These are phyloP conservation scores for Anthopleura xanthogrammica DNA, from an alignment of 92 coral and sea anemone species.

Conservation along the genomic window DNA sequence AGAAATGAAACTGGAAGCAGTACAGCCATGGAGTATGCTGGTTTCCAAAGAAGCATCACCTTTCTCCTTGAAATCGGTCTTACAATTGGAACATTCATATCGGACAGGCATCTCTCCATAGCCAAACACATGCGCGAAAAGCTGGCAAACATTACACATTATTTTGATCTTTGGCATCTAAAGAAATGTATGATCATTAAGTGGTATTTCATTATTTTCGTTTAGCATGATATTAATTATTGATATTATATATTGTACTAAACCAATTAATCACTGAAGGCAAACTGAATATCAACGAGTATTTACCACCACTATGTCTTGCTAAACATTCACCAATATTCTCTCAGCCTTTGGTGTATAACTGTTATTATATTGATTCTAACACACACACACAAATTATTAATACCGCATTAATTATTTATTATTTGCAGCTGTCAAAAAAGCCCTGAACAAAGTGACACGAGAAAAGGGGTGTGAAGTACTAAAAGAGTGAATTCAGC, in stretches of 20 bases:
- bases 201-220: background rate
- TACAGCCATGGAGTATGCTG: conserved; percentile 42
- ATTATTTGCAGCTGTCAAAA: conserved; percentile 8
- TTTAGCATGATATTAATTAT: too few species aligned
- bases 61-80: conserved; percentile 38
- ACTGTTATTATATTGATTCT: too few species aligned
- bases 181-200: conserved; percentile 12
- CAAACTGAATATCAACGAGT: background rate
- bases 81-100: conserved; percentile 24
- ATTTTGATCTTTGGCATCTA: conserved; percentile 41
- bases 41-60: conserved; percentile 36
- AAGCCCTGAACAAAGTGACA: conserved; percentile 2
- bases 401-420: too few species aligned
- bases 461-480: background rate
- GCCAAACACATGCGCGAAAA: conserved; percentile 52
- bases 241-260: background rate
- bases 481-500: background rate
- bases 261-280: conserved; percentile 3
- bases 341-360: too few species aligned
- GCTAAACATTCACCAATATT: too few species aligned
- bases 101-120: conserved; percentile 39
- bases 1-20: conserved; percentile 51
- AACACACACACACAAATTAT: too few species aligned
- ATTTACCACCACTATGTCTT: background rate
- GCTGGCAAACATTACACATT: conserved; percentile 34